Evolutionary conservation across 1,140 invertebrate genomes (phyloP).

Genomic region (Drosophila arawakana): DNA sequence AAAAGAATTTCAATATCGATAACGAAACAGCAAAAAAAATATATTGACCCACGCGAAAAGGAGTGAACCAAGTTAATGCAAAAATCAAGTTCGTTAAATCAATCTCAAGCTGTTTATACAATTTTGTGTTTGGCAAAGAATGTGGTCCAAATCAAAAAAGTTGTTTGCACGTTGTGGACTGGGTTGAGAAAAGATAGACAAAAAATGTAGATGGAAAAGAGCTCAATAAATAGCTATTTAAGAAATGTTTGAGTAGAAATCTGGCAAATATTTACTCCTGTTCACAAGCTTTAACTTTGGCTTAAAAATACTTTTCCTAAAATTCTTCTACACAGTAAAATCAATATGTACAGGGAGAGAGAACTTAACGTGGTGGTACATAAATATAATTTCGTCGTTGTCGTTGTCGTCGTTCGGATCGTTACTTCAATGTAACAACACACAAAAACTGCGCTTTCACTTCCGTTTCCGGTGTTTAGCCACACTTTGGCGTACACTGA

Average conservation of each 20-base stretch:
- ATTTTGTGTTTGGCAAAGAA: background rate
- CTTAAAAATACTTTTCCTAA: background rate
- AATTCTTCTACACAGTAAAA: background rate
- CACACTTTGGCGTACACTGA: constrained; percentile 48
- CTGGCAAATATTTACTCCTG: background rate
- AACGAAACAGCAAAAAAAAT: background rate
- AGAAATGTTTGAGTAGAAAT: background rate
- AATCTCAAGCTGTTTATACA: constrained; percentile 5
- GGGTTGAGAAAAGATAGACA: too few species aligned
- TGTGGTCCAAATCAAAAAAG: constrained; percentile 12
- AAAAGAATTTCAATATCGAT: constrained; percentile 57
- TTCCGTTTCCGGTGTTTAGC: constrained; percentile 69
- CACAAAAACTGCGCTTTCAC: constrained; percentile 69
- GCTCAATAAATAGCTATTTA: too few species aligned
- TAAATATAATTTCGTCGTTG: constrained; percentile 59
- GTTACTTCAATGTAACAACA: constrained; percentile 51
- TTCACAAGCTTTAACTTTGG: background rate
- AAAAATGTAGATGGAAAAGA: too few species aligned
- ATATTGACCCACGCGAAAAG: background rate
- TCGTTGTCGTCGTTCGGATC: constrained; percentile 47
- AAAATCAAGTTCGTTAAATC: constrained; percentile 17
- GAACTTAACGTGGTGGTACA: constrained; percentile 27
- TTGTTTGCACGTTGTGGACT: background rate
- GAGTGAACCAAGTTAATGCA: constrained; percentile 1
- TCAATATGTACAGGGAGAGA: constrained; percentile 27